phyloP scores from a whole-genome alignment of 1,140 invertebrate species.

The Lordiphosa collinella region DNA sequence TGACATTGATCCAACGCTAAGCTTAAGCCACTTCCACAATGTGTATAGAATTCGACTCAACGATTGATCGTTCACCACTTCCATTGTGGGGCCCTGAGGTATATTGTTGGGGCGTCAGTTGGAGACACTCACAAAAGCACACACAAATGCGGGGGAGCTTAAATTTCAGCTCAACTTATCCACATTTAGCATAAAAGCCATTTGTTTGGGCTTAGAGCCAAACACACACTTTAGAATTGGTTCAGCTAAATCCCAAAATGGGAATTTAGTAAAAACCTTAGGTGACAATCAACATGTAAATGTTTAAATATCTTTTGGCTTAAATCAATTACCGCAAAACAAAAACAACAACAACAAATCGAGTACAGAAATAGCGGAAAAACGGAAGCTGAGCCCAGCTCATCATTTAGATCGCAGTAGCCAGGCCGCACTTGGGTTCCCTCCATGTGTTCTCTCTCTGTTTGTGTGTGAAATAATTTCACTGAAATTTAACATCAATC shows the following conservation, averaged over 20 bases:
- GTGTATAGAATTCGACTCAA: conserved; percentile 12
- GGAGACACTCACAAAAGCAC: conserved; percentile 4
- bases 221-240: conserved; percentile 39
- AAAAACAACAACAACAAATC: conserved; percentile 5
- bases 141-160: conserved; percentile 21
- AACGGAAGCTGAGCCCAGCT: conserved; percentile 64
- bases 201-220: conserved; percentile 44
- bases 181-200: conserved; percentile 44
- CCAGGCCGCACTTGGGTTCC: conserved; percentile 55
- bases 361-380: conserved; percentile 43
- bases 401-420: conserved; percentile 38
- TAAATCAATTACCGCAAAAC: conserved; percentile 64
- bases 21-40: conserved; percentile 42
- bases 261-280: conserved; percentile 34
- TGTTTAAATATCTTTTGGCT: conserved; percentile 52
- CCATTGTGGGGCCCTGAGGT: conserved; percentile 44
- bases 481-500: conserved; percentile 34
- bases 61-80: conserved; percentile 67
- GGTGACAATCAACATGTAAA: conserved; percentile 53
- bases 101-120: conserved; percentile 4
- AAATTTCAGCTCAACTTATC: conserved; percentile 50
- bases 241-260: conserved; percentile 35
- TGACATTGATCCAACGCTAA: conserved; percentile 14
- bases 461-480: conserved; percentile 7
- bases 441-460: conserved; percentile 4